phyloP scores from a whole-genome alignment of 1,140 invertebrate genomes.

The Oryzaephilus surinamensis region DNA sequence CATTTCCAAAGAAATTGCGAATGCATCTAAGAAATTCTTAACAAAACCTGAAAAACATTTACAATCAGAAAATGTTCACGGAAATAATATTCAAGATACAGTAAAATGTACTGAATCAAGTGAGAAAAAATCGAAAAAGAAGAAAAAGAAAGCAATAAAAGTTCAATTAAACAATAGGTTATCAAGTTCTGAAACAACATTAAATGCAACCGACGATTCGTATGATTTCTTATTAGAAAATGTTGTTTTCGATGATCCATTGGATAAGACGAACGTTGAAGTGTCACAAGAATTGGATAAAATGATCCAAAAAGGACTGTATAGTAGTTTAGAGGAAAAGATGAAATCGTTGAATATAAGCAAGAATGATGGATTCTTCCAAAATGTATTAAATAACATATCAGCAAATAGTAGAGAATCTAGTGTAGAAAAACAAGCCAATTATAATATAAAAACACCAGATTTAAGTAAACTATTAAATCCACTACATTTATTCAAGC shows the following conservation, averaged over 20 bases:
- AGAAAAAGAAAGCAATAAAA: slow-evolving; percentile 27
- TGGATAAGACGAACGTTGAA: slow-evolving; percentile 32
- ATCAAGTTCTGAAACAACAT: slow-evolving; percentile 9
- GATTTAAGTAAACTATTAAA: slow-evolving; percentile 11
- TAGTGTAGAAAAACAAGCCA: slow-evolving; percentile 1
- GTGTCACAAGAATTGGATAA: slow-evolving; percentile 32
- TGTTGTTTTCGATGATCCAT: slow-evolving; percentile 11
- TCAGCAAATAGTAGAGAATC: slow-evolving; percentile 3
- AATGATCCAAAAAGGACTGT: slow-evolving; percentile 34
- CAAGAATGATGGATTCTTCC: slow-evolving; percentile 28
- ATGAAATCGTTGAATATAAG: slow-evolving; percentile 28
- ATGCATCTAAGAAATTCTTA: no score
- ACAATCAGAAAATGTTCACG: no score
- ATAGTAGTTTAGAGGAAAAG: slow-evolving; percentile 28
- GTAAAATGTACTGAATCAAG: not conserved
- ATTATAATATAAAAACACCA: slow-evolving; percentile 7
- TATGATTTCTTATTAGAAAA: slow-evolving; percentile 28
- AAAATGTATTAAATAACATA: slow-evolving; percentile 7
- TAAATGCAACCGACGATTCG: slow-evolving; percentile 14
- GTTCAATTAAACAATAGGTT: slow-evolving; percentile 7
- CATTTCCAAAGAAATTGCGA: no score
- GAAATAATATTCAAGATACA: no score
- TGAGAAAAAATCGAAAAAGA: slow-evolving; percentile 21
- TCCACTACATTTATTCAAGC: not conserved
- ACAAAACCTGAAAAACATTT: no score